Evolutionary conservation across 2,888 invertebrate genomes (phyloP), one percentile per base, ranked within the genome.

Genomic region (Eupithecia centaureata): DNA sequence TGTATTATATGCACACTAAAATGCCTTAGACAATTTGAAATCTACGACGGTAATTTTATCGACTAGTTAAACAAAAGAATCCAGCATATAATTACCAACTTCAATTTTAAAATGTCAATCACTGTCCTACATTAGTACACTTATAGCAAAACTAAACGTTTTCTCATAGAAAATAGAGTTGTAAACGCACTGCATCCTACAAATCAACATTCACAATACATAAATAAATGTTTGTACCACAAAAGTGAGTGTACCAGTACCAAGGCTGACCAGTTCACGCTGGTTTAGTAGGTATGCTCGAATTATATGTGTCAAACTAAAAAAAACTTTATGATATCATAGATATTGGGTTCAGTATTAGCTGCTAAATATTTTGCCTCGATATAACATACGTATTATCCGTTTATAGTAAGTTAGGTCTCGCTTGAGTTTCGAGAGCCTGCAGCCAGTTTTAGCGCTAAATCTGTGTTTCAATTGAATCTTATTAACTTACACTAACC

Each of bases 201-300:
- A 83, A 83, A 83, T 84, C 81, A 78, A 79, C 81, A 84, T 85
- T 85, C 82, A 83, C 83, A 83, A 80, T 56, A 62, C 27, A 33
- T 79, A 80, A 81, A 82, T 81, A 79, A 78, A 79, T 81, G 77
- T 78, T 76, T 79, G 76, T 78, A 75, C 30, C 80, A 86, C 84
- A 84, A 86, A 87, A 88, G 87, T 88, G 88, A 88, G 86, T 87
- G 88, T 82, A 1, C 56, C 4, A 12, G 57, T 33, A 75, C 78
- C 88, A 89, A 89, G 89, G 89, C 82, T 84, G 84, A 81, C 86
- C 77, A 71, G 86, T 77, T 79, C 82, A 76, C 78, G 77, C 75
- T 72, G 76, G 77, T 79, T 77, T 77, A 78, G 79, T 74, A 79
- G 52, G 13, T 28, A 54, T 82, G 82, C 79, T 83, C 79, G 82